Evolutionary conservation across 2,113 vertebrate species (phyloP), one percentile per base, ranked within the genome.

Genomic region (Scytalopus superciliaris): DNA sequence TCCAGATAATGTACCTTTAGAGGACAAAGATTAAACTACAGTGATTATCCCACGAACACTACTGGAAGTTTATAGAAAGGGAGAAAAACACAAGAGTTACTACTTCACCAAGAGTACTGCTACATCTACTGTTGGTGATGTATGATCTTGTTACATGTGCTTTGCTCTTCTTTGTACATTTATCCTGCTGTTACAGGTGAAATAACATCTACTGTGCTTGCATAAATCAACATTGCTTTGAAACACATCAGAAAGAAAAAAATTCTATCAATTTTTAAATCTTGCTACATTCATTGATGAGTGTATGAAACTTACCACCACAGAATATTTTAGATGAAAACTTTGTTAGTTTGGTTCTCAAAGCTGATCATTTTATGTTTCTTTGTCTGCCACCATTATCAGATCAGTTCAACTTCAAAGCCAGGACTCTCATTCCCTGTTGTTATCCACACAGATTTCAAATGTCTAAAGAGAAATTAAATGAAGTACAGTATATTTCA

Each of bases 21-120:
- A 92, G 64, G 59, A 72, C 73, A 95, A 90, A 95, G 88, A 68
- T 90, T 90, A 90, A 85, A 56, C 35, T 53, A 3, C 18, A 77
- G n/a, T 66, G 19, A 84, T 68, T 83, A 56, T 47, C 12, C 33
- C 27, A 39, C 62, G 27, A 83, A 57, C 8, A 16, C 11, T 52
- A 10, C 44, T 56, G 24, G 49, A 84, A 80, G 44, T 60, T n/a
- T 52, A 47, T 9, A 14, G 27, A 50, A 91, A 75, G 12, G 24
- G 12, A 69, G 63, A 64, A 57, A 75, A 63, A 16, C 0, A 12
- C 7, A 10, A 15, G 44, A 76, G 39, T 49, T 66, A 35, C 31
- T 90, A 13, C 16, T 80, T 85, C 9, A 24, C 70, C 31, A 79
- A 78, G 27, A 94, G 31, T n/a, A 79, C 52, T 75, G 40, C 12